Evolutionary conservation across 2,113 vertebrate genomes (phyloP), one percentile per base, ranked within the genome.

Genomic region (Salvelinus namaycush): DNA sequence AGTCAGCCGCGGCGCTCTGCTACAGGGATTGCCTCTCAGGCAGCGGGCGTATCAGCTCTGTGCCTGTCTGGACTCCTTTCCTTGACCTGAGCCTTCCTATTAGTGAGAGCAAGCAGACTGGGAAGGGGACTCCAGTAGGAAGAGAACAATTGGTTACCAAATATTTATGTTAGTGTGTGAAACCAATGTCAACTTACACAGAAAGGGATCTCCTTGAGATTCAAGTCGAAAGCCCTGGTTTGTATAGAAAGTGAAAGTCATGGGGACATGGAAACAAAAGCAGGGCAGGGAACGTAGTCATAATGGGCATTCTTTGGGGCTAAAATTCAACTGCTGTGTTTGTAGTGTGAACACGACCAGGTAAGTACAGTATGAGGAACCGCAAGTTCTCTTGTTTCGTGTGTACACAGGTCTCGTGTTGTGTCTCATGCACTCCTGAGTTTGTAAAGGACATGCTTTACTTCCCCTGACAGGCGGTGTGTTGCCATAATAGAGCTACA

Each of bases 401-500:
- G 68, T 70, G 68, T 24, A 70, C 68, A 70, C 68, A 70, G 20
- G 24, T 13, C n/a, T 24, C 22, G 2, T 22, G 14, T 44, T 49
- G 34, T 70, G 18, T 49, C 34, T 11, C 26, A 48, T n/a, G 22
- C 68, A 70, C 68, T 20, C 67, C 31, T 20, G 18, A 31, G 67
- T 39, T 70, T 49, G 34, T 20, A 84, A 89, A 88, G 80, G 87
- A 64, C 76, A 77, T 68, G 71, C 83, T 87, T 20, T 39, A 70
- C 74, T 86, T 70, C 9, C 83, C 89, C 76, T 24, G 84, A 86
- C 88, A 64, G 81, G 77, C 78, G 29, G 22, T 49, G 67, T 88
- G 89, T 91, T 92, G 86, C 76, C 89, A 87, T 80, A 89, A 86
- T 89, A 84, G 76, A 86, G 72, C 75, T 70, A 22, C 70, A 77